Evolutionary conservation across 2,888 invertebrate species (phyloP), one percentile per base, ranked within the genome.

Genomic region (Coenonympha glycerion): DNA sequence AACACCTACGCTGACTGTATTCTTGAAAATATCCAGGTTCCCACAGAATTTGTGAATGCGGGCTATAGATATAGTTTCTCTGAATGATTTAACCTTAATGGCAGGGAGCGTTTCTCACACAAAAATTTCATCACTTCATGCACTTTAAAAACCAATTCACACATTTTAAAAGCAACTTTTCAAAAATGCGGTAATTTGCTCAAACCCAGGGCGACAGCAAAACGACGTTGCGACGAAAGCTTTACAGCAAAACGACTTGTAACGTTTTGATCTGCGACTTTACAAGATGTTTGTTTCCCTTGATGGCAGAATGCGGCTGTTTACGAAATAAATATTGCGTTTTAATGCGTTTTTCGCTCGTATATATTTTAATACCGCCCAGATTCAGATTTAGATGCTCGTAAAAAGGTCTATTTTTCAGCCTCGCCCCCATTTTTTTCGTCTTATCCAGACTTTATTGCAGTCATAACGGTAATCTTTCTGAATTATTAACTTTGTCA

Each of bases 321-420:
- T 53, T 37, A 50, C 36, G 45, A 19, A 37, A 53, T 53, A 47
- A 47, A 53, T 37, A 53, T 37, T 26, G 42, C 30, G 36, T 44
- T 50, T 49, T 46, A 46, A 49, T 36, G 41, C 19, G 26, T 26
- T 33, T 53, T 50, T 39, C 37, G 37, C 37, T 39, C 46, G 33
- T 49, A 53, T 50, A 50, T 53, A 44, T 33, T 47, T 47, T 31
- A 39, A 47, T 28, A 37, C 31, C 26, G 31, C 22, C 39, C 50
- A 33, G 37, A 47, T 53, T 50, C 46, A 36, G 28, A 50, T 53
- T 53, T 47, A 42, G 36, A 13, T 50, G 42, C 33, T 50, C 53
- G 42, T 53, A 42, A 53, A 53, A 50, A 47, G 42, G 31, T 31
- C 42, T 47, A 50, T 50, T 47, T 47, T 50, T 50, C 46, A 47